These are phyloP conservation scores for Conus canariensis DNA, from an alignment of 2,888 invertebrate genomes.

Conservation along the genomic window DNA sequence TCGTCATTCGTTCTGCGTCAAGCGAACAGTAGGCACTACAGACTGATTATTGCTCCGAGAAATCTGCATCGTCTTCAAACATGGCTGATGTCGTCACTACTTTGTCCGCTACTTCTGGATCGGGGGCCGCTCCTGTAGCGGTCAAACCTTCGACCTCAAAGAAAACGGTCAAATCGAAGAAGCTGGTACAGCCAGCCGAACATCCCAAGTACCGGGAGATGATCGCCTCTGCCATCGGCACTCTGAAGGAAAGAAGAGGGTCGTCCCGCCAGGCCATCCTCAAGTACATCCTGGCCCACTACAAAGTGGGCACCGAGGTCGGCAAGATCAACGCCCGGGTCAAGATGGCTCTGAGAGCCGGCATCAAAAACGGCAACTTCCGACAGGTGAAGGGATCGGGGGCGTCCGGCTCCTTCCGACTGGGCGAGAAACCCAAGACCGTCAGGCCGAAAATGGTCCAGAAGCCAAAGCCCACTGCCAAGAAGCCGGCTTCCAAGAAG, in stretches of 20 bases:
- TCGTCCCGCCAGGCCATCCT: constrained; percentile 76
- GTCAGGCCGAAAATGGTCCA: constrained; percentile 8
- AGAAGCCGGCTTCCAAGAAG: not conserved
- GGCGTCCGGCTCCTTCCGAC: constrained; percentile 47
- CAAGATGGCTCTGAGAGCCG: constrained; percentile 68
- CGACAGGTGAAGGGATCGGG: constrained; percentile 63
- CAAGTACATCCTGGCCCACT: constrained; percentile 75
- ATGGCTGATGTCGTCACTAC: constrained; percentile 42
- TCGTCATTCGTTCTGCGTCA: not conserved
- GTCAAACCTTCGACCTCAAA: constrained; percentile 17
- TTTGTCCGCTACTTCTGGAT: not conserved
- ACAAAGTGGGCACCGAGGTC: constrained; percentile 64
- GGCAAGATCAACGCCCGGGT: constrained; percentile 66
- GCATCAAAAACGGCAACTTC: constrained; percentile 63
- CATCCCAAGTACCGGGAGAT: constrained; percentile 70
- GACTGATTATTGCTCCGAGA: not conserved
- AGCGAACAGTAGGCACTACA: no score
- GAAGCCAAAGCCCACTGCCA: constrained; percentile 9
- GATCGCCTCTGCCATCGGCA: constrained; percentile 73
- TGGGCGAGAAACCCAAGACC: constrained; percentile 44
- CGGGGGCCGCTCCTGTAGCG: constrained; percentile 3
- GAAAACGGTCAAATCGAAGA: constrained; percentile 20
- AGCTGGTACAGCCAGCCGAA: constrained; percentile 49
- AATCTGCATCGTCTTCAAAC: not conserved
- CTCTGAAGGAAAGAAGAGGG: constrained; percentile 73